Evolutionary conservation across 1,140 invertebrate species (phyloP), one percentile per base, ranked within the genome.

Genomic region (Mycetomoellerius zeteki): DNA sequence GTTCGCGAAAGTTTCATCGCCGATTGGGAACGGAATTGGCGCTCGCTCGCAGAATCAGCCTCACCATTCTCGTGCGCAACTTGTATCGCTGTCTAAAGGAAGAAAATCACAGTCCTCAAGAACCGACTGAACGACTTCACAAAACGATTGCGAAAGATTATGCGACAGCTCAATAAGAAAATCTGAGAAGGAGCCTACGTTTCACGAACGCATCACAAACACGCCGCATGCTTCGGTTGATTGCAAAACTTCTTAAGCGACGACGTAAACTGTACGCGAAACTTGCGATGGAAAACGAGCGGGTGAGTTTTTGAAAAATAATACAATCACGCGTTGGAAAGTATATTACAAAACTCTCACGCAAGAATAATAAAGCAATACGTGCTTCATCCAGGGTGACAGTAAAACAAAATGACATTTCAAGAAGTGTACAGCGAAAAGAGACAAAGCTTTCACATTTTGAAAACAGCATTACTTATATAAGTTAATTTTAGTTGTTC

Each of bases 1-100:
- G 52, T 82, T 82, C 67, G 52, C 80, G 37, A n/a, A 73, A 84
- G 37, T 84, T 84, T 84, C 80, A 75, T 75, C 69, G 80, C 19
- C 54, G 24, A 82, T 82, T 67, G 52, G 37, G 37, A 69, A 37
- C 64, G 30, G 30, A 72, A 82, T 82, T 54, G 67, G 54, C 54
- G 33, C 33, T 58, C 19, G 67, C 67, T 37, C 33, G 33, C 19
- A 8, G 33, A 82, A 73, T 82, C 67, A 60, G 67, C 80, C 47
- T 54, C 47, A 3, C 27, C n/a, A 65, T 80, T 80, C 60, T 65
- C 37, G 37, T 62, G 50, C 78, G 65, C 80, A 82, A 58, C 67
- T 82, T 60, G 69, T 82, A 82, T 82, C 80, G 30, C 24, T 82
- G 54, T 73, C 37, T 58, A 54, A 19, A 56, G 30, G 21, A 72